Percentiles rank a stretch among this genome's conserved stretches.
phyloP scores from a whole-genome alignment of 2,797 vertebrate genomes.

The Champsocephalus esox region DNA sequence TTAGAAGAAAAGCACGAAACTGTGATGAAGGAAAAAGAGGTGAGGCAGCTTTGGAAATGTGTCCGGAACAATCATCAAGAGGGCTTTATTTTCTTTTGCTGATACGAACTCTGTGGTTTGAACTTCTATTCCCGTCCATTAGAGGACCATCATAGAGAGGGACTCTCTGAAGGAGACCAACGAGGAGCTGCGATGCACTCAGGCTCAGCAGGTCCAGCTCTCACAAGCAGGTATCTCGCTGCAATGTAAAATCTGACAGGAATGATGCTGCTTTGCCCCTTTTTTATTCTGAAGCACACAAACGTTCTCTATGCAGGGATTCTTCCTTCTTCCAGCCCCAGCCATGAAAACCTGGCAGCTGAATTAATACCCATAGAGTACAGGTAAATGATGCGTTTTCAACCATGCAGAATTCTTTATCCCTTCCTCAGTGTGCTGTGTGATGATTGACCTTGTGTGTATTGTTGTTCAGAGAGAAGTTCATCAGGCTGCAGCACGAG shows the following conservation, averaged over 20 bases:
- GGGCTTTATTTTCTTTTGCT: neutral
- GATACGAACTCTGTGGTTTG: neutral
- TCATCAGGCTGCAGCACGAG: slow-evolving; percentile 95
- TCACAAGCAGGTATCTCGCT: slow-evolving; percentile 88
- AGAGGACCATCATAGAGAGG: slow-evolving; percentile 94
- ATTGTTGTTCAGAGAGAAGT: slow-evolving; percentile 88
- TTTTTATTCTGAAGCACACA: neutral
- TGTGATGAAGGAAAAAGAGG: slow-evolving; percentile 95
- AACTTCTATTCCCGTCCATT: slow-evolving; percentile 2
- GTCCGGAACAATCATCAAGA: neutral
- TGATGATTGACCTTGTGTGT: slow-evolving; percentile 1
- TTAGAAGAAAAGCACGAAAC: slow-evolving; percentile 94
- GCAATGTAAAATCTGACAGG: neutral
- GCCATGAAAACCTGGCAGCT: slow-evolving; percentile 93
- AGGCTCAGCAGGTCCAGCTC: slow-evolving; percentile 93
- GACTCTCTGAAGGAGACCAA: slow-evolving; percentile 96
- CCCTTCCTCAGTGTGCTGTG: neutral
- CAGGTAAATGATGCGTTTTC: slow-evolving; percentile 81
- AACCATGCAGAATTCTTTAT: neutral
- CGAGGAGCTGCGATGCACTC: slow-evolving; percentile 94
- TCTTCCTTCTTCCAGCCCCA: slow-evolving; percentile 84
- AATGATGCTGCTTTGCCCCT: too few species aligned
- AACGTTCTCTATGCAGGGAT: slow-evolving; percentile 66
- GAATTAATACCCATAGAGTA: slow-evolving; percentile 95
- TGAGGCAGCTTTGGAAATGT: slow-evolving; percentile 48